These are phyloP conservation scores for Chloroceryle aenea DNA, from an alignment of 2,113 vertebrate species.

Conservation along the genomic window DNA sequence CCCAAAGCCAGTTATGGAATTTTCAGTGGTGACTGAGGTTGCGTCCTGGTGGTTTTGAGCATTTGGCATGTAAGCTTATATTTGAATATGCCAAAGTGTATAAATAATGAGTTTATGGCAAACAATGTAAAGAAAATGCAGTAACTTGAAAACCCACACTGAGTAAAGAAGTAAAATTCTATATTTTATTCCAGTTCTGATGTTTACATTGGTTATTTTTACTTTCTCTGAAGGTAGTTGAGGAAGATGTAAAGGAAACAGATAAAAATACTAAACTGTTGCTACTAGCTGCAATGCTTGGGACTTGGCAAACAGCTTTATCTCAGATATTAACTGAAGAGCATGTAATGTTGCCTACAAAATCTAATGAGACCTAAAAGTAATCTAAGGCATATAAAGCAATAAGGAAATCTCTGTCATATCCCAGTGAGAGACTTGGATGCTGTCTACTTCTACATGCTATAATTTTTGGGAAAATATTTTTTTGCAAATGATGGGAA, in stretches of 20 bases:
- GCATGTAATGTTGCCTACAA: background rate
- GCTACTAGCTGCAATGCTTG: background rate
- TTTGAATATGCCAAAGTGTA: background rate
- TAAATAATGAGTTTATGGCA: background rate
- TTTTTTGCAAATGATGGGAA: slow-evolving; percentile 79
- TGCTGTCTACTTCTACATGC: slow-evolving; percentile 66
- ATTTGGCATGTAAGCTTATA: background rate
- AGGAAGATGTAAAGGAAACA: background rate
- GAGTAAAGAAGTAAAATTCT: background rate
- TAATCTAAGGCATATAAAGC: slow-evolving; percentile 23
- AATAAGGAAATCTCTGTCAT: slow-evolving; percentile 69
- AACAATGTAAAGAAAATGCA: background rate
- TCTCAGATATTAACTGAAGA: background rate
- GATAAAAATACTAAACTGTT: background rate
- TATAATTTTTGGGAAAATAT: slow-evolving; percentile 74
- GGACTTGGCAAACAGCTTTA: background rate
- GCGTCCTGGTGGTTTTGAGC: background rate
- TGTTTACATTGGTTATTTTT: rapidly evolving
- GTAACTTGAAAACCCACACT: background rate
- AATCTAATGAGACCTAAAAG: slow-evolving; percentile 30
- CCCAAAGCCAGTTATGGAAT: background rate
- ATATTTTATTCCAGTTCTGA: background rate
- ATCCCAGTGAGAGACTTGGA: slow-evolving; percentile 62
- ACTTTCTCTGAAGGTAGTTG: background rate
- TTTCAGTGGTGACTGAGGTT: rapidly evolving